Base-by-base conservation (phyloP, 2,113 vertebrate species). In the Eudorcas thomsonii region DNA sequence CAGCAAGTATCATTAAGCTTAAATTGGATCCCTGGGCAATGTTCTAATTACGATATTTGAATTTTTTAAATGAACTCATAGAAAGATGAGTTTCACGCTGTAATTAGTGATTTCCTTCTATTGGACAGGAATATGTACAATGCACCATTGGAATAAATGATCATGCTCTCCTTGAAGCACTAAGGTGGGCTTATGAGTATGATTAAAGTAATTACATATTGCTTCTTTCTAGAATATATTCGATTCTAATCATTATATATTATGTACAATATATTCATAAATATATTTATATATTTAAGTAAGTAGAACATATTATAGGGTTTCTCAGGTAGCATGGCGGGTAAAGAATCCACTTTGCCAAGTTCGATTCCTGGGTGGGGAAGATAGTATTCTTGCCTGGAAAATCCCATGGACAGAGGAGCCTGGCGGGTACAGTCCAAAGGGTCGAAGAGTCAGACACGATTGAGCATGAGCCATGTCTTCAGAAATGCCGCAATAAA, bases 41-140 rank as follows among this genome's bases (percentile, higher is more conserved):
- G 90, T 77, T 81, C 71, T 94, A 92, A 96, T 92, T 94, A 85
- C 19, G 80, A 60, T 54, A 94, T 81, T 89, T 82, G 81, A 90
- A 96, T 93, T 87, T 95, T 95, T 93, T 5, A 78, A 95, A 87
- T 90, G 74, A 90, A 93, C 48, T 87, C 91, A 33, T 62, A 45
- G 50, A 90, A 89, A 91, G 21, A 90, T 93, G 62, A 83, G 81
- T 50, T 92, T 80, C 59, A 45, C 14, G 36, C 80, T 67, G 62
- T 90, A 92, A 64, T 95, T 87, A 93, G 52, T 30, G 86, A 93
- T 90, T 96, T 95, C 39, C 39, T 95, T 80, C 36, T 62, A 43
- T 59, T 74, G 90, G 52, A 57, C 36, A 54, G 84, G 45, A 92
- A 94, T 26, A 36, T 2, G 39, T 45, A 57, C 64, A 16, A 52